Evolutionary conservation across 1,140 invertebrate genomes (phyloP).

Genomic region (Zophobas morio): DNA sequence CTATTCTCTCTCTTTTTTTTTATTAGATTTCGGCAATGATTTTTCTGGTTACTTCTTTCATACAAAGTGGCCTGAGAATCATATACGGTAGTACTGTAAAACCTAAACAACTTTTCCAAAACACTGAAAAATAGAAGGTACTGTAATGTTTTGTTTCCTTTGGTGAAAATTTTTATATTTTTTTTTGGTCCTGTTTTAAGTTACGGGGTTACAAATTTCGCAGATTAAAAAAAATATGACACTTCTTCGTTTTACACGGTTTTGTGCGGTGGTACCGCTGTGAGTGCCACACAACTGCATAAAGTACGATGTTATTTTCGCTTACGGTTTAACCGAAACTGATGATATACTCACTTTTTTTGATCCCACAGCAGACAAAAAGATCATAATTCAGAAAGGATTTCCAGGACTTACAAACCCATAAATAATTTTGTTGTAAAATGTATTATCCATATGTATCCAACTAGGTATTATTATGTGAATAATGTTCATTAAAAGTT

Average conservation of each 20-base stretch:
- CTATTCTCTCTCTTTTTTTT: no score
- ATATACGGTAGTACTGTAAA: no score
- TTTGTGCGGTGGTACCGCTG: conserved; percentile 5
- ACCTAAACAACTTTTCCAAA: no score
- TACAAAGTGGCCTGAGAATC: no score
- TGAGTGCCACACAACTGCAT: not conserved
- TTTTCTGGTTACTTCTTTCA: no score
- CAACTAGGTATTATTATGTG: not conserved
- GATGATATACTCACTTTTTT: not conserved
- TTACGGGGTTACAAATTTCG: conserved; percentile 12
- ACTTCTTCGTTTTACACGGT: not conserved
- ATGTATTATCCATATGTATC: not conserved
- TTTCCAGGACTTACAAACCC: not conserved
- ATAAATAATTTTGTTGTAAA: conserved; percentile 4
- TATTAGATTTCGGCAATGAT: no score
- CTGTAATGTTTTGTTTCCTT: not conserved
- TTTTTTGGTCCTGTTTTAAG: conserved; percentile 10
- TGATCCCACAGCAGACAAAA: not conserved
- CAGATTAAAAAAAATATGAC: conserved; percentile 2
- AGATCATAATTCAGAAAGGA: not conserved
- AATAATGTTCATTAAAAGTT: no score
- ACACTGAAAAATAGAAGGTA: no score
- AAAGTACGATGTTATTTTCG: conserved; percentile 9
- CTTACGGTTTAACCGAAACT: conserved; percentile 21
- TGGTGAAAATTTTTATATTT: conserved; percentile 11